Percentiles rank a stretch among this genome's conserved stretches.
Conservation (phyloP, 2,113 vertebrate species). For the Xiphias gladius region DNA sequence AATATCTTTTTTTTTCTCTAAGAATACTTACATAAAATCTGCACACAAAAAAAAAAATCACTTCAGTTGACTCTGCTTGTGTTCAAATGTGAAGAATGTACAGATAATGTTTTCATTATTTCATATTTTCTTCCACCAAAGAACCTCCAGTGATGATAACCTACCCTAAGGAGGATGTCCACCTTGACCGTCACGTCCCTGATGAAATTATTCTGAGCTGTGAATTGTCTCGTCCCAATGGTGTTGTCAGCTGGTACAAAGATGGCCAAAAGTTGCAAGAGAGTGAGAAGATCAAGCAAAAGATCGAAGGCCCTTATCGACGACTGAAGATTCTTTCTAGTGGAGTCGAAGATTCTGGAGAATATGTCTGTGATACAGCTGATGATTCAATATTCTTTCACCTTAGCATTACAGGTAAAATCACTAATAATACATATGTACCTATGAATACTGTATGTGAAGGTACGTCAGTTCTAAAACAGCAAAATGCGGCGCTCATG, state of each 20-base stretch:
- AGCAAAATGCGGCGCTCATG: neutral
- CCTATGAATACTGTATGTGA: neutral
- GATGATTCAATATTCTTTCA: constrained; percentile 92
- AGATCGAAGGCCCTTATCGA: constrained; percentile 85
- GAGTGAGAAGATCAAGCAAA: constrained; percentile 84
- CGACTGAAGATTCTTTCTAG: constrained; percentile 87
- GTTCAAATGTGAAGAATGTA: neutral
- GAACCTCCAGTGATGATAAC: constrained; percentile 90
- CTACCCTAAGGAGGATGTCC: constrained; percentile 87
- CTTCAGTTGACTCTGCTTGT: neutral
- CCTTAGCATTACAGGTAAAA: constrained; percentile 90
- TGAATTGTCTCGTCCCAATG: constrained; percentile 86
- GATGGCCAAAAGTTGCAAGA: constrained; percentile 90
- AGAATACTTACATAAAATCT: neutral
- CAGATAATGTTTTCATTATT: neutral
- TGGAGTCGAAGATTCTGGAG: constrained; percentile 86
- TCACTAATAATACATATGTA: neutral
- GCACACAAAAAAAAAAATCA: neutral
- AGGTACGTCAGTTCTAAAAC: neutral
- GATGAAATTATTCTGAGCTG: constrained; percentile 92
- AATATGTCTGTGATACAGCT: constrained; percentile 92
- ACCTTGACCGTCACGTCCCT: constrained; percentile 84
- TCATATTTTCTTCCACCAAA: constrained; percentile 62
- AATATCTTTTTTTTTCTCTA: neutral
- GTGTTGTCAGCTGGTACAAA: constrained; percentile 90